Conservation (phyloP, 2,888 invertebrate genomes). For the Papilio protenor region DNA sequence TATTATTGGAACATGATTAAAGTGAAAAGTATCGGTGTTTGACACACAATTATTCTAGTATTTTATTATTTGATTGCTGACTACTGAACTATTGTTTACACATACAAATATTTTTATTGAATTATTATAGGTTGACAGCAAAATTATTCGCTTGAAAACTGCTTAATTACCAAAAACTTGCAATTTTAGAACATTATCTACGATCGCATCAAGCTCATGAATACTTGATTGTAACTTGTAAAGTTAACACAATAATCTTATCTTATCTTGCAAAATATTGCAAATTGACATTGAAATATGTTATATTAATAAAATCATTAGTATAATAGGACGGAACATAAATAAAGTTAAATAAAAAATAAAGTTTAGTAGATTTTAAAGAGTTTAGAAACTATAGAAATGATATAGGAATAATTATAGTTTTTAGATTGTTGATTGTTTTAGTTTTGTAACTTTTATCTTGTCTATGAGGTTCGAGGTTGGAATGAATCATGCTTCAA, state of each 20-base stretch:
- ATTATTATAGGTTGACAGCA: not conserved
- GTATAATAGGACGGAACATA: not conserved
- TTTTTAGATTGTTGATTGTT: conserved; percentile 30
- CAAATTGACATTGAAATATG: not conserved
- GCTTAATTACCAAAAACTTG: not conserved
- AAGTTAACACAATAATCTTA: not conserved
- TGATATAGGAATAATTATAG: not conserved
- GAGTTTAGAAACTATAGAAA: not conserved
- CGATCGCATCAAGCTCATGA: not conserved
- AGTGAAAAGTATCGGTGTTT: not conserved
- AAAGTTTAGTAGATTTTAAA: not conserved
- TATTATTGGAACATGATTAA: conserved; percentile 60
- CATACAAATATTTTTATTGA: not conserved
- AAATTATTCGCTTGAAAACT: not conserved
- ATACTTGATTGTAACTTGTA: not conserved
- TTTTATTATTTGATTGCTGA: not conserved
- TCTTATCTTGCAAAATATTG: not conserved
- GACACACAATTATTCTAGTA: conserved; percentile 6
- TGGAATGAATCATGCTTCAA: conserved; percentile 82
- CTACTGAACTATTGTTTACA: not conserved
- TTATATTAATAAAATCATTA: not conserved
- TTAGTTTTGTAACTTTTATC: conserved; percentile 56
- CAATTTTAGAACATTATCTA: not conserved
- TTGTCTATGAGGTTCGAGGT: conserved; percentile 70
- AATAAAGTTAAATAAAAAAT: not conserved